Base-by-base conservation (phyloP, 2,113 vertebrate genomes). In the Platanista minor region DNA sequence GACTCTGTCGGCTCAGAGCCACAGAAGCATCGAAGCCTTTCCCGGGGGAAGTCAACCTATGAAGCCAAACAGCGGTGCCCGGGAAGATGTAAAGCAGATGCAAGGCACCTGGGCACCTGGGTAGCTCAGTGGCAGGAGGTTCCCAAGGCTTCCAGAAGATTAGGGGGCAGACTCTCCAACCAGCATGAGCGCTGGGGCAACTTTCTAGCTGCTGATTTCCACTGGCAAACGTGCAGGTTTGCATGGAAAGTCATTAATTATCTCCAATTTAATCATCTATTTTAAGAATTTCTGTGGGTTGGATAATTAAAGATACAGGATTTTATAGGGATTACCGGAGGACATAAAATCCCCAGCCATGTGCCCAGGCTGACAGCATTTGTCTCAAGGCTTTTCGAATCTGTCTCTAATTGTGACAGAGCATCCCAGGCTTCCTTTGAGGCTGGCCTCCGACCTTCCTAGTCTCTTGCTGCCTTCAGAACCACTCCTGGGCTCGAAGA, bases 281-380 rank as follows among this genome's bases (percentile, higher is more conserved):
- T 81, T 91, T 36, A 85, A 96, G 95, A 93, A 90, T 90, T 92
- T 96, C 94, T 96, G 96, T 3, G 25, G 95, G 90, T 69, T 95
- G 92, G 75, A 29, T 96, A 97, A 97, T 97, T 95, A 98, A 96
- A 97, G 97, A 92, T 85, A 85, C 0, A 23, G 62, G 72, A 27
- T 52, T 93, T 96, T 94, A 74, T 18, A 41, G 87, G 84, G 97
- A 96, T 96, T 72, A 62, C 78, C 49, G n/a, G 88, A 71, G 89
- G 12, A 39, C 78, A 83, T 27, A 83, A 86, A 75, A 57, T 43
- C 90, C 71, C 43, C 87, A 69, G 89, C 36, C 88, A 4, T 66
- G 93, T 49, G 89, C 82, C 82, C 71, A 59, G 39, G 13, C 85
- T 8, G 57, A 21, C 12, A 66, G 41, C 4, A 0, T 33, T 18